Conservation (phyloP, 2,888 invertebrate species). For the Cephus nigrinus region DNA sequence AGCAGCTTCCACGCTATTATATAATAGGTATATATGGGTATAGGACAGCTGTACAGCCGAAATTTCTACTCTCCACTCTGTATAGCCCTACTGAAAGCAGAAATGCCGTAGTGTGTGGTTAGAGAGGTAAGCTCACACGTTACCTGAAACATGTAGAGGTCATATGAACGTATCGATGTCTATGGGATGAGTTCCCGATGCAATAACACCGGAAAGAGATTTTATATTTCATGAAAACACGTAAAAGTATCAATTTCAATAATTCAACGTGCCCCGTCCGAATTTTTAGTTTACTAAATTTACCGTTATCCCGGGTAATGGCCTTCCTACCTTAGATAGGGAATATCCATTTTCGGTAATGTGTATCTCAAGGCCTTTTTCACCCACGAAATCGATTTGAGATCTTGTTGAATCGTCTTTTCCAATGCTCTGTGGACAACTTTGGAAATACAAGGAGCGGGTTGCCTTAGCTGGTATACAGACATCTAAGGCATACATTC, state of each 20-base stretch:
- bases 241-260: slow-evolving; percentile 6
- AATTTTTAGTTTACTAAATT: slow-evolving; percentile 1
- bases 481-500: not conserved
- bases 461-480: not conserved
- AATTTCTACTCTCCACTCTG: not conserved
- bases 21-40: not conserved
- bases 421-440: not conserved
- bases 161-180: not conserved
- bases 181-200: not conserved
- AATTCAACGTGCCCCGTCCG: not conserved
- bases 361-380: not conserved
- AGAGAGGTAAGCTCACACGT: not conserved
- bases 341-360: not conserved
- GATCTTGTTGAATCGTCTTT: not conserved
- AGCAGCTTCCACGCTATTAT: not conserved
- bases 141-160: not conserved
- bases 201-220: not conserved
- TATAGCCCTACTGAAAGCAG: not conserved
- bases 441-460: not conserved
- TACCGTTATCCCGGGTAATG: not conserved
- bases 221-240: slow-evolving; percentile 1
- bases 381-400: not conserved
- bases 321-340: not conserved
- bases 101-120: not conserved
- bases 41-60: not conserved